A percentile compares a stretch with the other conserved stretches of the same genome.
phyloP scores from a whole-genome alignment of 2,888 invertebrate species.

The Drosophila fulvimacula region DNA sequence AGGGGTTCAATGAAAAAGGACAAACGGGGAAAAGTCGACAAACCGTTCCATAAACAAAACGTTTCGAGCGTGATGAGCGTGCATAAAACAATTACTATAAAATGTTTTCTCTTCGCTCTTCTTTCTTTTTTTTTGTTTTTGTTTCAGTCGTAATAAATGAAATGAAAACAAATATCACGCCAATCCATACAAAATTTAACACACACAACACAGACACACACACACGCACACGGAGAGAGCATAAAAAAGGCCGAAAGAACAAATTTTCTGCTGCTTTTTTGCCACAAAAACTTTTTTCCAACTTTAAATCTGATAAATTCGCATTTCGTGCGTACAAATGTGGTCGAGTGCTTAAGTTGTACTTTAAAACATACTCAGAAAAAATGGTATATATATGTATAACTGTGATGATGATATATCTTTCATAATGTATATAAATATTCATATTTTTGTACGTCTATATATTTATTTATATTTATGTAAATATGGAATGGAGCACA shows the following conservation, averaged over 20 bases:
- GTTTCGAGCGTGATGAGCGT: constrained; percentile 55
- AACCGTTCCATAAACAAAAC: constrained; percentile 57
- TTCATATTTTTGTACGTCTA: neutral
- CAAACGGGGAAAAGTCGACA: constrained; percentile 32
- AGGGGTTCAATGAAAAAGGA: neutral
- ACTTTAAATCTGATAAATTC: constrained; percentile 49
- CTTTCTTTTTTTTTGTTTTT: neutral
- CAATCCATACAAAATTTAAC: constrained; percentile 42
- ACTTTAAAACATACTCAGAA: constrained; percentile 3
- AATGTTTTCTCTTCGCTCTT: constrained; percentile 11
- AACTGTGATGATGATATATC: neutral
- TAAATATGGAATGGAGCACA: too few relatives aligned
- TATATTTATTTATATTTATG: neutral
- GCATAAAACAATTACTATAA: constrained; percentile 75
- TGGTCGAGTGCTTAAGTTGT: constrained; percentile 51
- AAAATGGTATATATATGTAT: neutral
- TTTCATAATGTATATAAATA: neutral
- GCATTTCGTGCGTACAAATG: constrained; percentile 33
- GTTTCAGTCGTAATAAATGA: constrained; percentile 63
- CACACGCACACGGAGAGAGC: constrained; percentile 1
- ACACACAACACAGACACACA: neutral
- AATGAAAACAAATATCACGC: constrained; percentile 71
- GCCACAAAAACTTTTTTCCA: constrained; percentile 1
- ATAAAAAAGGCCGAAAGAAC: constrained; percentile 3
- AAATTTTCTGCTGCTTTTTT: constrained; percentile 20